Base-by-base conservation (phyloP, 2,797 vertebrate genomes). In the Chaetodon trifasciatus region DNA sequence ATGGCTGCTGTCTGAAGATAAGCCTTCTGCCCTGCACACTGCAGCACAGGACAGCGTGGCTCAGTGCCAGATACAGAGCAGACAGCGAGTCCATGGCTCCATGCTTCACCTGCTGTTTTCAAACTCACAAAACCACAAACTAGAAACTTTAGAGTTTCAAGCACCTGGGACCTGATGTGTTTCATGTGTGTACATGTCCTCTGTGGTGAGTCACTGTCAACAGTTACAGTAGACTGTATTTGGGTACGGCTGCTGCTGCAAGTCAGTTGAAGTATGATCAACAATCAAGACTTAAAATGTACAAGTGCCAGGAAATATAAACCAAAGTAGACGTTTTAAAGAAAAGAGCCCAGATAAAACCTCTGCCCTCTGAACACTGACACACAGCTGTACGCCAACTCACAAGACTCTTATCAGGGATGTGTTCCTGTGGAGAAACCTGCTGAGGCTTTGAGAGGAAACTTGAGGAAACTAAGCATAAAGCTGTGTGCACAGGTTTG, bases 1-100 rank as follows among this genome's bases (percentile, higher is more conserved):
- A 85, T 89, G 84, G 79, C 85, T 73, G 56, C 65, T 62, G 78
- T 88, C 90, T 87, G 79, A 90, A 89, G 91, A 93, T 92, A 93
- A 88, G 82, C 70, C 21, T 8, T 73, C 44, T 68, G 46, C 64
- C 19, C 81, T 15, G 21, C 58, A 32, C 39, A 1, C 4, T 49
- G 42, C 0, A 70, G 46, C 9, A 44, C 67, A 24, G 71, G 0
- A 37, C 71, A 37, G 61, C 35, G 1, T 0, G 47, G 71, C 50
- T 76, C 40, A 15, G 53, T 2, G 75, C 7, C 76, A 55, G 47
- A 78, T 35, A 78, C 23, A 46, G n/a, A 47, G 42, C 32, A 70
- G 76, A 83, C 55, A 87, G 74, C 40, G n/a, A 39, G 8, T 23
- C 55, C 46, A 66, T 23, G 12, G 60, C 21, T n/a, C 16, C 35